Conservation (phyloP, 2,888 invertebrate species). For the Athrips mouffetella region DNA sequence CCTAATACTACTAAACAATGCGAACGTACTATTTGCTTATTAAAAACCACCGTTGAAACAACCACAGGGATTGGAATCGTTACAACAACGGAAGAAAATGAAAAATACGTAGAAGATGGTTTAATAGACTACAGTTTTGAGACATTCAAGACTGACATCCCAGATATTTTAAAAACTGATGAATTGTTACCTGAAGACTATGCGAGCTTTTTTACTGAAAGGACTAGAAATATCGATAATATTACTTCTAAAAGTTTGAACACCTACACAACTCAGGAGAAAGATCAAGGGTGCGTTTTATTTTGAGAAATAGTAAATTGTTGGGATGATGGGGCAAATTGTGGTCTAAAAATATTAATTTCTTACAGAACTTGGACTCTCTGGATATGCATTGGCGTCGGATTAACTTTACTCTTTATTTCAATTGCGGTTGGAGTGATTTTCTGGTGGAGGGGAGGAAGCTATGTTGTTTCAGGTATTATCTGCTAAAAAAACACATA, state of each 20-base stretch:
- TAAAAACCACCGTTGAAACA: neutral
- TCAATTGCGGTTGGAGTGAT: constrained; percentile 14
- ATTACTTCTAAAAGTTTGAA: too few relatives aligned
- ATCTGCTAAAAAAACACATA: too few relatives aligned
- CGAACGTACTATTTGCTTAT: constrained; percentile 26
- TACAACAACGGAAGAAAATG: neutral
- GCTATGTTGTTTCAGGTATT: constrained; percentile 35
- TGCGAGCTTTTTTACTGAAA: too few relatives aligned
- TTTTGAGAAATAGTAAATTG: too few relatives aligned
- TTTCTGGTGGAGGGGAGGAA: constrained; percentile 23
- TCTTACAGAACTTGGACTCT: constrained; percentile 11
- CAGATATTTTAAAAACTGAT: too few relatives aligned
- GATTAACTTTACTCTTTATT: constrained; percentile 18
- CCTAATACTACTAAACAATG: constrained; percentile 18
- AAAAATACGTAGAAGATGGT: neutral
- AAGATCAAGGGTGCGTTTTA: neutral
- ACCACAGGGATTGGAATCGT: neutral
- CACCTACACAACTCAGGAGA: neutral
- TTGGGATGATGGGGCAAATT: too few relatives aligned
- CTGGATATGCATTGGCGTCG: constrained; percentile 25
- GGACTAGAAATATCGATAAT: too few relatives aligned
- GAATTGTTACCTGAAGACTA: too few relatives aligned
- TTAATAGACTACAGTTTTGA: too few relatives aligned
- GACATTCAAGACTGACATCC: too few relatives aligned
- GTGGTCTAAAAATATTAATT: neutral